Evolutionary conservation across 2,797 vertebrate species (phyloP).

Genomic region (Scarus forsteni): DNA sequence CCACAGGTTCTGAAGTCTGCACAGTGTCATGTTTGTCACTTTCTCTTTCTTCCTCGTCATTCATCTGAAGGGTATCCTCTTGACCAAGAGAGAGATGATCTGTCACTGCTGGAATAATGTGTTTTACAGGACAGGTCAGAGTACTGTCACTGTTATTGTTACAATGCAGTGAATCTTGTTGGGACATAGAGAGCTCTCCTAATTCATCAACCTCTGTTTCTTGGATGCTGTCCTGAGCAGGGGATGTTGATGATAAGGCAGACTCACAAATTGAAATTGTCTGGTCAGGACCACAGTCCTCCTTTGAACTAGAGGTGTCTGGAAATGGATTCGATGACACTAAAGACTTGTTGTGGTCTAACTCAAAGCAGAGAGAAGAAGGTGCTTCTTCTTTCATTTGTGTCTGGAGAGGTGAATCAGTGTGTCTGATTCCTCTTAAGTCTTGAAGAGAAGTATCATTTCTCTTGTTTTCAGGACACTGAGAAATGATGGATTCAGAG

Average conservation of each 20-base stretch:
- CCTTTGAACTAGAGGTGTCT: background rate
- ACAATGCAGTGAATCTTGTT: background rate
- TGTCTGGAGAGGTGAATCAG: background rate
- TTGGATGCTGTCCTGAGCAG: background rate
- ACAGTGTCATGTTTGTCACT: constrained; percentile 10
- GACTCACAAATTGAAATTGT: constrained; percentile 7
- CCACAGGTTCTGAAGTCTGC: constrained; percentile 26
- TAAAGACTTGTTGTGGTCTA: background rate
- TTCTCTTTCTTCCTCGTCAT: background rate
- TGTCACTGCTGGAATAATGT: constrained; percentile 26
- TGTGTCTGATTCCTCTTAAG: background rate
- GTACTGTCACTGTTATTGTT: background rate
- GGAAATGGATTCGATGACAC: background rate
- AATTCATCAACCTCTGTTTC: background rate
- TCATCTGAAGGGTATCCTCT: constrained; percentile 12
- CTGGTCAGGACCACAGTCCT: too few species aligned
- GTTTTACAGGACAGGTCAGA: constrained; percentile 3
- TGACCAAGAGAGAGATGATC: constrained; percentile 18
- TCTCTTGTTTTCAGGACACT: constrained; percentile 13
- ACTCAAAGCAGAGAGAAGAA: background rate
- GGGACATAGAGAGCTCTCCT: constrained; percentile 3
- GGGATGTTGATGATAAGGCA: background rate
- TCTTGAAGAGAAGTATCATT: background rate
- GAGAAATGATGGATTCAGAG: background rate
- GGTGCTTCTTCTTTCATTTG: constrained; percentile 7